Evolutionary conservation across 2,113 vertebrate species (phyloP), one percentile per base, ranked within the genome.

Genomic region (Phyllostomus hastatus): DNA sequence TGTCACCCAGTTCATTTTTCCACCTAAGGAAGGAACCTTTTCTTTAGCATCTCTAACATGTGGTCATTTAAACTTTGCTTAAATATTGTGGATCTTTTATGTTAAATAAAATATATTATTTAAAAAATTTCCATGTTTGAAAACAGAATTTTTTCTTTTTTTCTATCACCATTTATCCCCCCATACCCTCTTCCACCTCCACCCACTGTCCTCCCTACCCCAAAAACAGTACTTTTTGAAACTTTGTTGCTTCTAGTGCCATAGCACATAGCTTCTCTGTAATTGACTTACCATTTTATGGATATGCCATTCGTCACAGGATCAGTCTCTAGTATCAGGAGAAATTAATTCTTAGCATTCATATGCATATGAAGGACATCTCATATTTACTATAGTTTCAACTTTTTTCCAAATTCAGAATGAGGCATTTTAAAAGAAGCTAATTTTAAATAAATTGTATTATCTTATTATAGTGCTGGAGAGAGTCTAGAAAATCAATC

Each of bases 41-140:
- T 41, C 67, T 88, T 84, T 28, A 84, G 43, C 22, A 67, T 94
- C 64, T 96, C 57, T 54, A 46, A 79, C 7, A 50, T 69, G 7
- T 95, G 54, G 35, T 87, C 33, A 72, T 92, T 95, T 94, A 92
- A 83, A 88, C 43, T 91, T 93, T 38, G 73, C 72, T 96, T 92
- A 24, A 92, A 17, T 84, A 75, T 93, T 31, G 50, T 78, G 75
- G 75, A 33, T 78, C 46, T 50, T 50, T 78, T 50, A 78, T n/a
- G 31, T 78, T 78, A 78, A 78, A 78, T 50, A 78, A 50, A 78
- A n/a, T 78, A n/a, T 76, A n/a, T 50, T 78, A 50, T 50, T 76
- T 20, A 50, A 78, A 92, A 83, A 79, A 24, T 92, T 95, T 96
- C 41, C 3, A 14, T 54, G 90, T 87, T 61, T 72, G 35, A 41